Base-by-base conservation (phyloP, 2,888 invertebrate genomes). In the Scaptomyza cyrtandrae region DNA sequence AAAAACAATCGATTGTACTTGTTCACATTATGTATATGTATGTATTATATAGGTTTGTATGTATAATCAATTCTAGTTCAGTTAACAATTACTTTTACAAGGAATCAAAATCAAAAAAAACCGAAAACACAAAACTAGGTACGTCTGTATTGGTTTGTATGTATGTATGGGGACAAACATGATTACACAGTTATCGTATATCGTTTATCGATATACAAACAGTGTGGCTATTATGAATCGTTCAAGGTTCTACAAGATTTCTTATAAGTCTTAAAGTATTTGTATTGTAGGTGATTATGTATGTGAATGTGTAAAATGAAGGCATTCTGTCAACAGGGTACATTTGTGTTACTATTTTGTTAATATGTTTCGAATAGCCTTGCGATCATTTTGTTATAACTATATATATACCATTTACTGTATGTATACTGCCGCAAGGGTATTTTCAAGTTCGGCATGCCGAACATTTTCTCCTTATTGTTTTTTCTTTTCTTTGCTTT, bases 281-380 rank as follows among this genome's bases (percentile, higher is more conserved):
- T 88, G 80, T 85, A 83, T 89, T 81, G 74, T 83, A 78, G 78
- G 75, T 82, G 78, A 82, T 90, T 74, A 90, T 80, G 77, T 69
- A 77, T 72, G 74, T 45, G 74, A 75, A 57, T 71, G 64, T 75
- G 63, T 80, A 89, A 89, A 67, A 89, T 82, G 73, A 90, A 90
- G 90, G 90, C 90, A 88, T 72, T 75, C 86, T 83, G 76, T 86
- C 78, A 88, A 90, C 89, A 89, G 89, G 89, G 90, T 90, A 89
- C 89, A 78, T 75, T 67, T 70, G 71, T 68, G 53, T 66, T 63
- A 37, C 56, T 63, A 37, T 44, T 65, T 43, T 31, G 55, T 45
- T 55, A 24, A 29, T 29, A 7, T 29, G 29, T 7, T 29, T 29
- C 29, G 7, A 29, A 29, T 29, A 29, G 0, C 29, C 29, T 29